Percentiles rank a stretch among this genome's conserved stretches.
These are phyloP conservation scores for Melopsittacus undulatus DNA, from an alignment of 2,797 vertebrate species.

Conservation along the genomic window DNA sequence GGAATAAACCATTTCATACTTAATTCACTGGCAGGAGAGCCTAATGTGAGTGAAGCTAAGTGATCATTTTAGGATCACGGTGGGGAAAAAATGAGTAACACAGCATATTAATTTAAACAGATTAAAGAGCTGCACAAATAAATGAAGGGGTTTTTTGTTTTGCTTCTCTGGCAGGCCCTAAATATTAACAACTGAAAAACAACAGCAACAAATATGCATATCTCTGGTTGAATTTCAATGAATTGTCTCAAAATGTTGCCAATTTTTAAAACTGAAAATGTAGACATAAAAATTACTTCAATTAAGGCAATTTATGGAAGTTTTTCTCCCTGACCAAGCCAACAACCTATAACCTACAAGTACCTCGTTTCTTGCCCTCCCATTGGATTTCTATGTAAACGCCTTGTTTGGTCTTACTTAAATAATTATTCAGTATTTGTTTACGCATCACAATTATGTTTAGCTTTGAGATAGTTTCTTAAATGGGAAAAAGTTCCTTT, in stretches of 20 bases:
- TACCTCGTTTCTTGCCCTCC: not conserved
- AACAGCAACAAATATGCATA: not conserved
- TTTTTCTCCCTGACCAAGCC: not conserved
- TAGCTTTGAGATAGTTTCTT: not conserved
- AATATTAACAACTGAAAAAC: not conserved
- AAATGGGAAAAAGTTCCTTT: not conserved
- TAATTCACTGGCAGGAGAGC: constrained; percentile 62
- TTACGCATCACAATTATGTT: not conserved
- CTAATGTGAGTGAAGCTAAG: constrained; percentile 14
- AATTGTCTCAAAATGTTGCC: not conserved
- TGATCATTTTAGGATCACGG: constrained; percentile 29
- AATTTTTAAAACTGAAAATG: not conserved
- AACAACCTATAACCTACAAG: not conserved
- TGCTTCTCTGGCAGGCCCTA: not conserved
- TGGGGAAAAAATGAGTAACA: constrained; percentile 30
- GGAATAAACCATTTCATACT: not conserved
- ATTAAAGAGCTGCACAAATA: constrained; percentile 15
- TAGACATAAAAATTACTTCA: not conserved
- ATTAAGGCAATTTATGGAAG: not conserved
- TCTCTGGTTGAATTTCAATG: not conserved
- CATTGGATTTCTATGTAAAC: not conserved
- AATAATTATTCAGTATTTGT: not conserved
- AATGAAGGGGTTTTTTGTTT: not conserved
- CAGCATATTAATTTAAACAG: constrained; percentile 16
- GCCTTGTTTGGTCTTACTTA: not conserved